Conservation (phyloP, 2,888 invertebrate genomes). For the Chalcosyrphus nemorum region DNA sequence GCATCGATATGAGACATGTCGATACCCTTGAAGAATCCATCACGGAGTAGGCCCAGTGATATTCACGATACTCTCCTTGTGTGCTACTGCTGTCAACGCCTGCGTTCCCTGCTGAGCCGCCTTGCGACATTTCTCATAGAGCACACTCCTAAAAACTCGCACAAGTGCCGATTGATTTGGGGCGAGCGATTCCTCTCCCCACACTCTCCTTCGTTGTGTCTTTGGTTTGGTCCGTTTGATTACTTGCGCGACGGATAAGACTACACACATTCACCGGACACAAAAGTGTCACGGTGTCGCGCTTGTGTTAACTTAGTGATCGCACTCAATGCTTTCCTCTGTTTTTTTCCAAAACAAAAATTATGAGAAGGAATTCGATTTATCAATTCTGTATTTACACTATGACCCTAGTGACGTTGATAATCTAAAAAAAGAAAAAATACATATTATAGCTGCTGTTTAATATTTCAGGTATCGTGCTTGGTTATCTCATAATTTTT, state of each 20-base stretch:
- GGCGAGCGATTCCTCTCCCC: neutral
- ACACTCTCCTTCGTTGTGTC: neutral
- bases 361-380: neutral
- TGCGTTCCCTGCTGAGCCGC: conserved; percentile 68
- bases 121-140: conserved; percentile 74
- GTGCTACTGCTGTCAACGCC: conserved; percentile 77
- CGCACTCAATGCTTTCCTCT: neutral
- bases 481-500: neutral
- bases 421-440: conserved; percentile 21
- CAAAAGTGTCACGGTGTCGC: conserved; percentile 67
- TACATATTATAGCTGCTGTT: conserved; percentile 6
- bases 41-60: conserved; percentile 96
- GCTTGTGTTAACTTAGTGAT: conserved; percentile 29
- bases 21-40: conserved; percentile 99
- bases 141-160: conserved; percentile 47
- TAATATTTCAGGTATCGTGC: conserved; percentile 1
- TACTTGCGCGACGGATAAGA: conserved; percentile 1
- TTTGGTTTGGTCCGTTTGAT: neutral
- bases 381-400: conserved; percentile 44
- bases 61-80: conserved; percentile 83
- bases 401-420: neutral
- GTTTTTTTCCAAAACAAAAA: neutral
- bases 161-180: conserved; percentile 46
- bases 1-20: conserved; percentile 98
- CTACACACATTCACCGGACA: conserved; percentile 64